A percentile compares a stretch with the other conserved stretches of the same genome.
Evolutionary conservation across 2,113 vertebrate genomes (phyloP).

Genomic region (Tetrax tetrax): DNA sequence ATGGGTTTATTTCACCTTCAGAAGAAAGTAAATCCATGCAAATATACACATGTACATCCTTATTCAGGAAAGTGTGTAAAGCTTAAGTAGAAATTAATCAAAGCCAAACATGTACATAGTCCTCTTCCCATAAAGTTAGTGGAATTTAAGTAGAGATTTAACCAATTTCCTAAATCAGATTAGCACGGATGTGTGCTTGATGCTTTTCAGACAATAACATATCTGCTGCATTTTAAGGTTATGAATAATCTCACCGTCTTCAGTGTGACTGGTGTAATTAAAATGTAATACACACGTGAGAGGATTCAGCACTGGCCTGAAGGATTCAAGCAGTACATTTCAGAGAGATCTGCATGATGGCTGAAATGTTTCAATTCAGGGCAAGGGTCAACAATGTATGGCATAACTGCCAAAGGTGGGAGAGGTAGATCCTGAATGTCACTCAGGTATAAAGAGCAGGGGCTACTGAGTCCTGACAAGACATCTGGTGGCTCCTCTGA

Average conservation of each 20-base stretch:
- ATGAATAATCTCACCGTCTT: neutral
- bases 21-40: neutral
- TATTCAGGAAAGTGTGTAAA: neutral
- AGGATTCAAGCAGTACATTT: neutral
- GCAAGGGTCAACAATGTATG: neutral
- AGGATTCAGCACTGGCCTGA: neutral
- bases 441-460: neutral
- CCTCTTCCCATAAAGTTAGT: neutral
- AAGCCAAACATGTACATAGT: neutral
- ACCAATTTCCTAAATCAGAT: neutral
- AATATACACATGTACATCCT: neutral
- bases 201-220: neutral
- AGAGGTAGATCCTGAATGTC: neutral
- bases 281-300: neutral
- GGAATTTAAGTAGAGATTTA: neutral
- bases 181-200: neutral
- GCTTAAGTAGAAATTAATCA: neutral
- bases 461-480: neutral
- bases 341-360: neutral
- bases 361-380: neutral
- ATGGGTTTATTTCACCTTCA: neutral
- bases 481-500: neutral
- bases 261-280: neutral
- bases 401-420: neutral
- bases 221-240: neutral